These are phyloP conservation scores for Contarinia nasturtii DNA, from an alignment of 1,140 invertebrate species.

Conservation along the genomic window DNA sequence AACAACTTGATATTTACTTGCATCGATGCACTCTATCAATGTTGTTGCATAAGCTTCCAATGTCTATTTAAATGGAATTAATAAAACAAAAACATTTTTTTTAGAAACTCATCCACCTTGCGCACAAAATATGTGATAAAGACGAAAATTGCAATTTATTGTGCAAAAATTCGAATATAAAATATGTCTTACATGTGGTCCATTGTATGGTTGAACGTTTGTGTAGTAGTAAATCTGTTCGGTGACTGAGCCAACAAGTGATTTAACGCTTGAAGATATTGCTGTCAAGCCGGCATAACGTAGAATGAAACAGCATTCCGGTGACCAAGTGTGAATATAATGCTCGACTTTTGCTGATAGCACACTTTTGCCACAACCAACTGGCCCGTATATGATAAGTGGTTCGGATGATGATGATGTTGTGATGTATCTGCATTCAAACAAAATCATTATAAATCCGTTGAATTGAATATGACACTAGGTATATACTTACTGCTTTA, in stretches of 20 bases:
- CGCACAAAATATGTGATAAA: not conserved
- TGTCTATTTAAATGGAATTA: conserved; percentile 8
- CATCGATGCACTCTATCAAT: conserved; percentile 4
- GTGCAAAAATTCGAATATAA: no score
- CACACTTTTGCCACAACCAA: conserved; percentile 64
- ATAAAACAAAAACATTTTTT: not conserved
- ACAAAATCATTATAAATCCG: no score
- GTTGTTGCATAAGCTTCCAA: conserved; percentile 8
- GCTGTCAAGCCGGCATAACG: conserved; percentile 20
- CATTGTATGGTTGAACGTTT: conserved; percentile 14
- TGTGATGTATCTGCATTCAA: conserved; percentile 37
- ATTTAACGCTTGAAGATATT: conserved; percentile 17
- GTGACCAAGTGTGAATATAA: conserved; percentile 42
- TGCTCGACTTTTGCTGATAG: conserved; percentile 48
- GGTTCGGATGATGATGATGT: conserved; percentile 33
- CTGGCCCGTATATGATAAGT: conserved; percentile 52
- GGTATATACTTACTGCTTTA: conserved; percentile 34
- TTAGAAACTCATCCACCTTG: not conserved
- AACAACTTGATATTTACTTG: conserved; percentile 26
- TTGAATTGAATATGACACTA: no score
- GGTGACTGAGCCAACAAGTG: conserved; percentile 19
- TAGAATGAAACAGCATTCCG: conserved; percentile 28
- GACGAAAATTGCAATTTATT: not conserved
- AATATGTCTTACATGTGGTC: conserved; percentile 14
- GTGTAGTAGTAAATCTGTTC: conserved; percentile 20